A percentile compares a stretch with the other conserved stretches of the same genome.
phyloP scores from a whole-genome alignment of 2,888 invertebrate species.

The Nomada flava region DNA sequence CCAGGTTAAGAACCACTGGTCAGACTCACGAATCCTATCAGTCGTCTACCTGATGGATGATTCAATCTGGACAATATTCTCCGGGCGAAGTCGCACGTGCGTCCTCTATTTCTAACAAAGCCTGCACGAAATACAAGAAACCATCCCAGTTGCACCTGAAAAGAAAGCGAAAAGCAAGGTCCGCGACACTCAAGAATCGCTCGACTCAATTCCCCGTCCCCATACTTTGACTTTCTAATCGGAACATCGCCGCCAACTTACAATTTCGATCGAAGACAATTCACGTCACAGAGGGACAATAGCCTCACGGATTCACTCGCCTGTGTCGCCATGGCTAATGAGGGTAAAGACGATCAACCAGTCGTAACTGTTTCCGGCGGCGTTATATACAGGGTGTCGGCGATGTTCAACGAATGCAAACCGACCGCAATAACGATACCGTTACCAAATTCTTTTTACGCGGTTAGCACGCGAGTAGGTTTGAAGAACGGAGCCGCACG shows the following conservation, averaged over 20 bases:
- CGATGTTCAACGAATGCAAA: constrained; percentile 74
- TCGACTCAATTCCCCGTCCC: not conserved
- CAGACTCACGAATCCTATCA: no score
- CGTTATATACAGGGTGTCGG: constrained; percentile 66
- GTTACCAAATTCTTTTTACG: constrained; percentile 75
- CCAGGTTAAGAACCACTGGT: no score
- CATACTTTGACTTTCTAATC: constrained; percentile 2
- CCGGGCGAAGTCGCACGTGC: no score
- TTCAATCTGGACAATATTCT: no score
- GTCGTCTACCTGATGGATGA: no score
- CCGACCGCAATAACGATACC: constrained; percentile 78
- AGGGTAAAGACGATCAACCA: constrained; percentile 57
- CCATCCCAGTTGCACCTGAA: not conserved
- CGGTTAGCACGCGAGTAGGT: constrained; percentile 68
- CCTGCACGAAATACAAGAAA: no score
- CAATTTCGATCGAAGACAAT: constrained; percentile 4
- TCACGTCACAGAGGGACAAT: not conserved
- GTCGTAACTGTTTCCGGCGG: constrained; percentile 66
- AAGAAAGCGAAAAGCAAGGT: not conserved
- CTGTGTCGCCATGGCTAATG: constrained; percentile 39
- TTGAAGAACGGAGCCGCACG: constrained; percentile 56
- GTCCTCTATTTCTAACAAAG: no score
- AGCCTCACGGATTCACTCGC: constrained; percentile 28
- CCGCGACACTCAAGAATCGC: not conserved
- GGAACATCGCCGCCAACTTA: not conserved